Evolutionary conservation across 2,113 vertebrate genomes (phyloP).

Genomic region (Urocynchramus pylzowi): DNA sequence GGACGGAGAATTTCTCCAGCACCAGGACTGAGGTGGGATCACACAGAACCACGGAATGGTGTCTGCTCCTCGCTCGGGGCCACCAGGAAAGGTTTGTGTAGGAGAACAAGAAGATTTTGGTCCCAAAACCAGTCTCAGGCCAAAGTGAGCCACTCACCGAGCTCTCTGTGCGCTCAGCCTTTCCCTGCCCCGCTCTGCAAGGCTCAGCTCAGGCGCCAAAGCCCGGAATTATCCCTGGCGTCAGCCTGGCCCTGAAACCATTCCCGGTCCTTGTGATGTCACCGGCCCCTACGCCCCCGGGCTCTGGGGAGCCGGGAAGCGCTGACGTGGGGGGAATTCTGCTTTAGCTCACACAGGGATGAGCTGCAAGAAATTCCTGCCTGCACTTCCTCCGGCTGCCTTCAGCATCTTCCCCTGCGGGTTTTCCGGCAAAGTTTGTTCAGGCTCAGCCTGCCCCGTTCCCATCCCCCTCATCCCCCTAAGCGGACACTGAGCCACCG

Average conservation of each 20-base stretch:
- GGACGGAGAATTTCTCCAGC: neutral
- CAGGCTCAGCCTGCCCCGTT: neutral
- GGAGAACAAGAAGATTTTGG: accelerated
- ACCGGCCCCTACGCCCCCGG: neutral
- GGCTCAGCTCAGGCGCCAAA: neutral
- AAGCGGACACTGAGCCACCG: accelerated
- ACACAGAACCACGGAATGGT: accelerated
- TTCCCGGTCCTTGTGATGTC: neutral
- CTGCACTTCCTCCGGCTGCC: neutral
- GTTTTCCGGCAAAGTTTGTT: neutral
- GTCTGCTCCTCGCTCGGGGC: neutral
- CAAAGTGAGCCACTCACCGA: accelerated
- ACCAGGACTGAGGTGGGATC: accelerated
- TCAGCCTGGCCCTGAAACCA: neutral
- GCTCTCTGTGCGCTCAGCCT: neutral
- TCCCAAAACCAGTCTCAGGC: accelerated
- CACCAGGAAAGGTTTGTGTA: accelerated
- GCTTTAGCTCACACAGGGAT: neutral
- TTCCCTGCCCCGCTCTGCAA: neutral
- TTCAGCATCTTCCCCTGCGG: neutral
- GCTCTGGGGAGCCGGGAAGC: neutral
- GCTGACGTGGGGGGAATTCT: neutral
- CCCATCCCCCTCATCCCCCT: neutral
- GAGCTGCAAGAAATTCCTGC: neutral
- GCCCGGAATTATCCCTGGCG: neutral